phyloP scores from a whole-genome alignment of 2,113 vertebrate genomes.

The Oceanites oceanicus region DNA sequence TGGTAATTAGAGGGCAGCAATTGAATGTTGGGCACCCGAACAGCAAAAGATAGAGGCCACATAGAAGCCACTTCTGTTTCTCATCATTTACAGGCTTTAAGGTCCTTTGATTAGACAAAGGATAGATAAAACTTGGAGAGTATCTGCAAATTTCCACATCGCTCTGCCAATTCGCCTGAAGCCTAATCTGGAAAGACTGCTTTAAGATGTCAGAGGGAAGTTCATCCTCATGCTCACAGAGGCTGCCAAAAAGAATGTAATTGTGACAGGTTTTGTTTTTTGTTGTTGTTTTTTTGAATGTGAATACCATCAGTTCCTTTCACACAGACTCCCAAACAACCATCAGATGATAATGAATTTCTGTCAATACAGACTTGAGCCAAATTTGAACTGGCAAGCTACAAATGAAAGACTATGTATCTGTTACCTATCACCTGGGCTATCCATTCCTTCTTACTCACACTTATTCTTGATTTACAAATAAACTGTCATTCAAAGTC shows the following conservation, averaged over 20 bases:
- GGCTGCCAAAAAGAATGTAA: slow-evolving; percentile 54
- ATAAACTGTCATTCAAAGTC: slow-evolving; percentile 52
- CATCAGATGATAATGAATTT: slow-evolving; percentile 69
- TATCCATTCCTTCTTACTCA: slow-evolving; percentile 33
- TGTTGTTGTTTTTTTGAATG: slow-evolving; percentile 61
- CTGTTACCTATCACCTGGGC: slow-evolving; percentile 64
- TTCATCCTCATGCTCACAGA: slow-evolving; percentile 40
- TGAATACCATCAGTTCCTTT: slow-evolving; percentile 63
- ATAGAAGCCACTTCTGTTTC: neutral
- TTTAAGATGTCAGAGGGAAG: slow-evolving; percentile 58
- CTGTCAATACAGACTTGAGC: slow-evolving; percentile 55
- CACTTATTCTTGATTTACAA: slow-evolving; percentile 61
- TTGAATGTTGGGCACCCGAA: neutral
- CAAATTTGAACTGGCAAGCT: slow-evolving; percentile 65
- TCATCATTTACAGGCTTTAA: slow-evolving; percentile 1
- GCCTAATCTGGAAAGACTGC: slow-evolving; percentile 54
- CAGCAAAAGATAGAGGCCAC: neutral
- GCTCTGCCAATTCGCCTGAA: slow-evolving; percentile 26
- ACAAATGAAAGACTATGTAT: slow-evolving; percentile 45
- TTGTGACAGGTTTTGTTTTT: slow-evolving; percentile 61
- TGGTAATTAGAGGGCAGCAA: neutral
- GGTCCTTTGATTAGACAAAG: slow-evolving; percentile 34
- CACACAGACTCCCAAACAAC: slow-evolving; percentile 61
- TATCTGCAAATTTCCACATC: neutral
- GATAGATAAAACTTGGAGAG: slow-evolving; percentile 37